Percentiles rank a stretch among this genome's conserved stretches.
Conservation (phyloP, 2,888 invertebrate species). For the Acronicta leporina region DNA sequence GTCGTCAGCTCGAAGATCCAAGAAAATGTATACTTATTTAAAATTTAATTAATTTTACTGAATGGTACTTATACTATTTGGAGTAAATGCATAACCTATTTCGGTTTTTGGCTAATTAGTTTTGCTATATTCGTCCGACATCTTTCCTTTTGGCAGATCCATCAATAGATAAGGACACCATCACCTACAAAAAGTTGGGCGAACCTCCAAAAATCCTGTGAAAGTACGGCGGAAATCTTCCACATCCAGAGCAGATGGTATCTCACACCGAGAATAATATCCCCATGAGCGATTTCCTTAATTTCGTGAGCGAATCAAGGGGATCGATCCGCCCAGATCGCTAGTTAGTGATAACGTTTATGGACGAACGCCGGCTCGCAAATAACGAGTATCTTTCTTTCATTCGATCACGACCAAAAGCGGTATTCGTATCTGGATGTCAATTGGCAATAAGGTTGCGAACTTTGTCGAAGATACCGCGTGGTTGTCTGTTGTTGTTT, state of each 20-base stretch:
- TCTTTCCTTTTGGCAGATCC: conserved; percentile 39
- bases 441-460: conserved; percentile 85
- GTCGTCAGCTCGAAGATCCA: conserved; percentile 17
- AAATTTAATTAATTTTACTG: conserved; percentile 21
- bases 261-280: conserved; percentile 83
- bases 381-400: conserved; percentile 79
- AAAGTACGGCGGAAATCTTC: conserved; percentile 75
- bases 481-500: conserved; percentile 70
- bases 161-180: conserved; percentile 50
- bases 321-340: conserved; percentile 87
- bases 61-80: not conserved
- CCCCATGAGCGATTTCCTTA: conserved; percentile 89
- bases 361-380: conserved; percentile 79
- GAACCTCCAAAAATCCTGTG: conserved; percentile 62
- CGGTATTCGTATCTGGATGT: conserved; percentile 82
- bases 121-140: conserved; percentile 7
- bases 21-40: conserved; percentile 5
- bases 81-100: not conserved
- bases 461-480: conserved; percentile 69
- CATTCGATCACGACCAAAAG: conserved; percentile 83
- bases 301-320: conserved; percentile 87
- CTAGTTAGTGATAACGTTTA: conserved; percentile 86
- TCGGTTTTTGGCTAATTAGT: not conserved
- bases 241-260: conserved; percentile 73
- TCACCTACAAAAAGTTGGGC: conserved; percentile 52